Evolutionary conservation across 23 tunicate species (phyloP).

Genomic region (Halocynthia roretzi): DNA sequence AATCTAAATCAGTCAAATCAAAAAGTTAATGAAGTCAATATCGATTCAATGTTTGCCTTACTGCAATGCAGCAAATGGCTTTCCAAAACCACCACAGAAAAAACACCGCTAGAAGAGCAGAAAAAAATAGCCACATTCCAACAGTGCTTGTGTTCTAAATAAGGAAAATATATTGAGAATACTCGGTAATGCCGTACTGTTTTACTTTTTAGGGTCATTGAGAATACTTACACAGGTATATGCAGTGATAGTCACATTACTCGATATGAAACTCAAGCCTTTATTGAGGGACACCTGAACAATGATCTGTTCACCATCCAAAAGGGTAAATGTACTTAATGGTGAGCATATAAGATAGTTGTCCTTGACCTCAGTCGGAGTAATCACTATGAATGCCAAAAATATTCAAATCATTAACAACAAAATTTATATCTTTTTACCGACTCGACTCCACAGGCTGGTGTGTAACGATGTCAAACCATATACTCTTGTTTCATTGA

Average conservation of each 20-base stretch:
- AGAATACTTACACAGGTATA: slow-evolving; percentile 48
- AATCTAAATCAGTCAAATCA: neutral
- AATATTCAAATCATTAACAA: too few species aligned
- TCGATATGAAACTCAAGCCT: slow-evolving; percentile 74
- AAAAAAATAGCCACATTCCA: slow-evolving; percentile 10
- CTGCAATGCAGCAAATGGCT: slow-evolving; percentile 30
- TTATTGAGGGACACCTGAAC: slow-evolving; percentile 73
- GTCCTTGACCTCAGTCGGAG: slow-evolving; percentile 21
- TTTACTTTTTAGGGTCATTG: neutral
- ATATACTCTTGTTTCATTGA: too few species aligned
- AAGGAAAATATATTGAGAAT: neutral
- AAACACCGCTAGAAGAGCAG: slow-evolving; percentile 13
- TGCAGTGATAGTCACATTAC: slow-evolving; percentile 71
- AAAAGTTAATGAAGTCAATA: slow-evolving; percentile 6
- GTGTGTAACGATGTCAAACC: too few species aligned
- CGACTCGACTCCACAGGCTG: too few species aligned
- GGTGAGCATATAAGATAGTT: slow-evolving; percentile 44
- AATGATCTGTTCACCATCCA: slow-evolving; percentile 22
- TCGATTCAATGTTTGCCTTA: neutral
- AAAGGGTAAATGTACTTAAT: slow-evolving; percentile 27
- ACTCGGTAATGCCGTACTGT: neutral
- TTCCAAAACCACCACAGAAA: slow-evolving; percentile 79
- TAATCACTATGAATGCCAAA: slow-evolving; percentile 30
- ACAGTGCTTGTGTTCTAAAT: neutral
- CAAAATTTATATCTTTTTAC: too few species aligned